Evolutionary conservation across 2,888 invertebrate species (phyloP), one percentile per base, ranked within the genome.

Genomic region (Himalopsyche anomala): DNA sequence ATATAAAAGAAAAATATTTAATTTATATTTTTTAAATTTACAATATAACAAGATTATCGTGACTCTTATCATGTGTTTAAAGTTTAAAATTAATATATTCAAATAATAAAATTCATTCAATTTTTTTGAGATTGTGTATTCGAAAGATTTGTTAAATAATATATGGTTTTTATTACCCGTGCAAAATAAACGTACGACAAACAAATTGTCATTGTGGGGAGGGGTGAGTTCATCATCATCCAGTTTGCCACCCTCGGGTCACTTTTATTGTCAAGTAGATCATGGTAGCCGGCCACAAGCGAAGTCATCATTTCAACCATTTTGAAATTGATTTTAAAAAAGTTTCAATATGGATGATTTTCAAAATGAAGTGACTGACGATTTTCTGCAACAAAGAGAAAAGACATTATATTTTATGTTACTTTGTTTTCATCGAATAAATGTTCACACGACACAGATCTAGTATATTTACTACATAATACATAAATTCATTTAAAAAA

Each of bases 201-300:
- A 90, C 97, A 96, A 90, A 97, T 95, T 87, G 94, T 91, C 87
- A 97, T 90, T 83, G 97, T 97, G 80, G 97, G 97, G 88, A 96
- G 93, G 9, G 97, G 97, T 36, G 96, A 95, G 89, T 95, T 95
- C 96, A 98, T 97, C 91, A 97, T 92, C 86, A 95, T 93, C 96
- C 96, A 97, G 90, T 94, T 94, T 89, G 95, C 95, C 86, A 97
- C 96, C 89, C 98, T 94, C 54, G 95, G 95, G 92, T 98, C 96
- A 91, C 97, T 96, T 92, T 96, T 95, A 91, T 97, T 96, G 91
- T 97, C 96, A 96, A 97, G 96, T 87, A 97, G 90, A 91, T 97
- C 96, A 89, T 94, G 94, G 91, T 96, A 96, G 40, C 94, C 94
- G 89, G 94, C 95, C 89, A 95, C 94, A 89, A 95, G 90, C 90